Base-by-base conservation (phyloP, 2,888 invertebrate species). In the Andrena hattorfiana region DNA sequence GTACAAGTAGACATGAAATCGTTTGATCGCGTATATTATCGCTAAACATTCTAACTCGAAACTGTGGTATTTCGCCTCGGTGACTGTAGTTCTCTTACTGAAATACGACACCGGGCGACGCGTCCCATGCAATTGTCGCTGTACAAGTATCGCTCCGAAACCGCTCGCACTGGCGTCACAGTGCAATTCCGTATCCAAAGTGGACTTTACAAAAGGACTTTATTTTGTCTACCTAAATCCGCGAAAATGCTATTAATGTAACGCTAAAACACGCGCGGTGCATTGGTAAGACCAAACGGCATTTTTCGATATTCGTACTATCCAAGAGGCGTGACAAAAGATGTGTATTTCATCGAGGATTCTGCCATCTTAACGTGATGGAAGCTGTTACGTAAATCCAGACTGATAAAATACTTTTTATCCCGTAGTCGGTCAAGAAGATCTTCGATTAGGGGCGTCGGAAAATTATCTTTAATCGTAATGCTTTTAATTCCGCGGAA, bases 1-100 rank as follows among this genome's bases (percentile, higher is more conserved):
- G 0, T 10, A 56, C 0, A 77, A 48, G 13, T 67, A 78, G 1
- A 78, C 13, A n/a, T 70, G 54, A 26, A 77, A 77, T 0, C 77
- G 42, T 49, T 79, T 54, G 8, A 81, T 48, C 0, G 75, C 54
- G 5, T 71, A 71, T 0, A 75, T 30, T 2, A 67, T 16, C 0
- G 59, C 66, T 48, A 66, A 48, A 8, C 74, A 74, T 6, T 80
- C 60, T 2, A 71, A 10, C 30, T 67, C 76, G 7, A 69, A 72
- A 5, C 70, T 70, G 3, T 64, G 62, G 10, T 74, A 74, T 35
- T 59, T 74, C 0, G 67, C 4, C 28, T 79, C 69, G 2, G n/a
- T n/a, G 4, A 30, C n/a, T 0, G 74, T 74, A 0, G 70, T 74
- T 49, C 74, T 23, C 7, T 56, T 23, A 20, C 64, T 74, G 16